Evolutionary conservation across 2,113 vertebrate species (phyloP).

Genomic region (Hucho hucho): DNA sequence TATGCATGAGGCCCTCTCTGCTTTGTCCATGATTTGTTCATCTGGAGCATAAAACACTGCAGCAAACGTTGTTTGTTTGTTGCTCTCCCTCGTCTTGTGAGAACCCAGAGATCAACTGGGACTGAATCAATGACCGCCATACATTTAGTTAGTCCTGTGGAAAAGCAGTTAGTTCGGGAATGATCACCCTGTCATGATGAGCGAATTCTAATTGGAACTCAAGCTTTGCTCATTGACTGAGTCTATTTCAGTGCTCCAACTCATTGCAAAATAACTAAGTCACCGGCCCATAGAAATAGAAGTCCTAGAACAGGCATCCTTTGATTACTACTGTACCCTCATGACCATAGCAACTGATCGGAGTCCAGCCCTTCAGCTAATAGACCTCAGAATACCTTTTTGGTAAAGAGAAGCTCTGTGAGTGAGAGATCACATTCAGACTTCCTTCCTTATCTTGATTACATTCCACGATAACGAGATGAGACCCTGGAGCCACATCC

Average conservation of each 20-base stretch:
- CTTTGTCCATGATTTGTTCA: too few relatives aligned
- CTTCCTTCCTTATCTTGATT: slow-evolving; percentile 23
- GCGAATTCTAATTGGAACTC: neutral
- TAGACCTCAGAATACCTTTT: neutral
- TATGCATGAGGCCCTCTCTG: too few relatives aligned
- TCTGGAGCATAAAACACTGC: too few relatives aligned
- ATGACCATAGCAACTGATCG: neutral
- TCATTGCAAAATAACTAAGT: neutral
- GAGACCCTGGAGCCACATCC: slow-evolving; percentile 21
- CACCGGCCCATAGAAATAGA: too few relatives aligned
- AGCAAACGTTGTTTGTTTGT: too few relatives aligned
- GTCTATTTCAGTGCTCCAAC: neutral
- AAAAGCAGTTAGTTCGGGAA: neutral
- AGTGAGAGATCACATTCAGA: slow-evolving; percentile 2
- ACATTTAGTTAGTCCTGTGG: neutral
- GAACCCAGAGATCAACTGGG: neutral
- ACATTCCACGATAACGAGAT: slow-evolving; percentile 19
- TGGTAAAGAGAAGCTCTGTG: neutral
- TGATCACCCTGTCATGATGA: neutral
- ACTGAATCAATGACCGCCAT: neutral
- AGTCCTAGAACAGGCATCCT: too few relatives aligned
- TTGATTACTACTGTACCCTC: neutral
- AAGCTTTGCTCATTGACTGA: neutral
- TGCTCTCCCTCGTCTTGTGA: neutral
- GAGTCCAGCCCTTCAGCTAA: neutral